Percentiles rank a stretch among this genome's conserved stretches.
These are phyloP conservation scores for Bombylius major DNA, from an alignment of 2,888 invertebrate species.

Conservation along the genomic window DNA sequence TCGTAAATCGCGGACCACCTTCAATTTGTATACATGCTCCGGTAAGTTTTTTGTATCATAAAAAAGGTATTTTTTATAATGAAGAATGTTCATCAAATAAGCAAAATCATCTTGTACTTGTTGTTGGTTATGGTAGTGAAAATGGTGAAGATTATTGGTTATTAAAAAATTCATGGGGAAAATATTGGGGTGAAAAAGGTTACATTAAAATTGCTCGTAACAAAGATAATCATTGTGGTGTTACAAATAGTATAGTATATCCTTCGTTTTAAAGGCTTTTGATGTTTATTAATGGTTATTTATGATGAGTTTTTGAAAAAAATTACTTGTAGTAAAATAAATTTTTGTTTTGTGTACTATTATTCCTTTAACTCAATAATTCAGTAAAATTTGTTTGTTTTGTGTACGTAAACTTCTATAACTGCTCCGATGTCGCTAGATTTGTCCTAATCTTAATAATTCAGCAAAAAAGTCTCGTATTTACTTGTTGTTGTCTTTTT, in stretches of 20 bases:
- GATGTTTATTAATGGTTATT: too few relatives aligned
- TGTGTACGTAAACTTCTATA: too few relatives aligned
- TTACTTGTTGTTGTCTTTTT: too few relatives aligned
- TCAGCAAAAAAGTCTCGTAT: too few relatives aligned
- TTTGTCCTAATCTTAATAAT: too few relatives aligned
- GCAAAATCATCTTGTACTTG: constrained; percentile 55
- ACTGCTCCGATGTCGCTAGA: too few relatives aligned
- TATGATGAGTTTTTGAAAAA: too few relatives aligned
- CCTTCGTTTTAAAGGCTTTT: neutral
- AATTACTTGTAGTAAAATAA: too few relatives aligned
- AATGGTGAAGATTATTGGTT: neutral
- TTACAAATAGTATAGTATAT: neutral
- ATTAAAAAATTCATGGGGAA: neutral
- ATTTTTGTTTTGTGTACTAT: too few relatives aligned
- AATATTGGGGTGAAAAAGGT: neutral
- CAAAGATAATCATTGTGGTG: neutral
- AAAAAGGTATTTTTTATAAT: constrained; percentile 43
- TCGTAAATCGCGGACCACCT: constrained; percentile 24
- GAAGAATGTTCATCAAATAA: constrained; percentile 38
- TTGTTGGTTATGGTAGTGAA: constrained; percentile 8
- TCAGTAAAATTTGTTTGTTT: too few relatives aligned
- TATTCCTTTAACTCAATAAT: too few relatives aligned
- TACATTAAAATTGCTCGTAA: neutral
- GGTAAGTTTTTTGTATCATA: too few relatives aligned
- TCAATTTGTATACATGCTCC: constrained; percentile 3